Percentiles rank a stretch among this genome's conserved stretches.
Conservation (phyloP, 1,140 invertebrate species). For the Diuraphis noxia region DNA sequence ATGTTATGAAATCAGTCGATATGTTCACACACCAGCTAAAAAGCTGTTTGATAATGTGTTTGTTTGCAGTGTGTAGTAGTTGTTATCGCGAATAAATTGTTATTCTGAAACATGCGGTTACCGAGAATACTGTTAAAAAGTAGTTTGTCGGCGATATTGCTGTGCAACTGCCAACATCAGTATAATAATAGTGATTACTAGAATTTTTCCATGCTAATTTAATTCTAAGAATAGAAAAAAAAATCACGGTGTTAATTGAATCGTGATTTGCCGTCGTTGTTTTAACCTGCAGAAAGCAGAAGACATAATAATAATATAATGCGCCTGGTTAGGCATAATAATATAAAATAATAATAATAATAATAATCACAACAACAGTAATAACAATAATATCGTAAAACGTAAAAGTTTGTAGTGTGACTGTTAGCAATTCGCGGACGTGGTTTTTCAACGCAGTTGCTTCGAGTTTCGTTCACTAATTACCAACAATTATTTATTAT, state of each 20-base stretch:
- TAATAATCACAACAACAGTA: neutral
- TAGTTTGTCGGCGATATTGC: neutral
- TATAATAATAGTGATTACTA: neutral
- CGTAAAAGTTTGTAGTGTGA: neutral
- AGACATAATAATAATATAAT: neutral
- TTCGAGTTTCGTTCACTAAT: neutral
- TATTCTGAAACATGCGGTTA: constrained; percentile 10
- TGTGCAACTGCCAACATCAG: neutral
- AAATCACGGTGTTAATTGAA: neutral
- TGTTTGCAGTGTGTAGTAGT: neutral
- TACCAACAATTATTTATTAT: neutral
- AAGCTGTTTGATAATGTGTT: neutral
- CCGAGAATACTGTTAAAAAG: neutral
- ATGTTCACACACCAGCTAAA: neutral
- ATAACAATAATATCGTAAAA: neutral
- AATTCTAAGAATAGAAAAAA: neutral
- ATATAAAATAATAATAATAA: neutral
- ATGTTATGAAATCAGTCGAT: neutral
- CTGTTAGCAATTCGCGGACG: neutral
- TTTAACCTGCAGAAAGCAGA: neutral
- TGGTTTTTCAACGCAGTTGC: neutral
- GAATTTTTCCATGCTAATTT: neutral
- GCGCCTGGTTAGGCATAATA: neutral
- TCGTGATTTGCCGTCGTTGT: neutral
- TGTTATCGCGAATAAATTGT: neutral